Percentiles rank a stretch among this genome's conserved stretches.
Conservation (phyloP, 92 coral and sea anemone species). For the Zoanthus sansibaricus region DNA sequence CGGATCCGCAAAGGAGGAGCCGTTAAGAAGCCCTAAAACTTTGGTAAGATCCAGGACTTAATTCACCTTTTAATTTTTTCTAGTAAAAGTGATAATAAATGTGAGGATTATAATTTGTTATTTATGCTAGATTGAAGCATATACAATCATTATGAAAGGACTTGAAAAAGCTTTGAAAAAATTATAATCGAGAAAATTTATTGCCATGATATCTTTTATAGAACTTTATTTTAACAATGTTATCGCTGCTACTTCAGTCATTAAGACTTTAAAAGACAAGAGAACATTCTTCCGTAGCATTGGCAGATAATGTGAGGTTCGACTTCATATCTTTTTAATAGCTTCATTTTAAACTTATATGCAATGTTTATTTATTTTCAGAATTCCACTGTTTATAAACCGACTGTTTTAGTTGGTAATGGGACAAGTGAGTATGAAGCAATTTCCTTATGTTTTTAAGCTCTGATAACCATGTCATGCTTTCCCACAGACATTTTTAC, state of each 20-base stretch:
- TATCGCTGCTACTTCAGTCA: no score
- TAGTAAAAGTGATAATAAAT: no score
- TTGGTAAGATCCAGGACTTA: slow-evolving; percentile 1
- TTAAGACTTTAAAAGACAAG: no score
- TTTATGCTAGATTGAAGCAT: no score
- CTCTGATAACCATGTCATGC: background rate
- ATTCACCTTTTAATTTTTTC: no score
- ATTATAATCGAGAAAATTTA: no score
- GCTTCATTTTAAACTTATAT: background rate
- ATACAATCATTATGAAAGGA: no score
- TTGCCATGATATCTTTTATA: no score
- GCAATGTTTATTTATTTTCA: background rate
- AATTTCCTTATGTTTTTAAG: background rate
- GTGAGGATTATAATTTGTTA: background rate
- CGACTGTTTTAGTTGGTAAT: slow-evolving; percentile 29
- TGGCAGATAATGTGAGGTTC: background rate
- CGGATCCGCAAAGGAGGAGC: slow-evolving; percentile 42
- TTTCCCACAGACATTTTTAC: background rate
- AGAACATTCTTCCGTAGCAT: no score
- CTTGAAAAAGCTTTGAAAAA: no score
- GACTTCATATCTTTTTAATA: background rate
- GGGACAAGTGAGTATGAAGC: slow-evolving; percentile 15
- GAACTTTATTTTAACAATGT: no score
- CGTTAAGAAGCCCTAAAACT: slow-evolving; percentile 29
- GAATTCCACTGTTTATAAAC: slow-evolving; percentile 39